Base-by-base conservation (phyloP, 2,797 vertebrate species). In the Chlorospingus flavigularis region DNA sequence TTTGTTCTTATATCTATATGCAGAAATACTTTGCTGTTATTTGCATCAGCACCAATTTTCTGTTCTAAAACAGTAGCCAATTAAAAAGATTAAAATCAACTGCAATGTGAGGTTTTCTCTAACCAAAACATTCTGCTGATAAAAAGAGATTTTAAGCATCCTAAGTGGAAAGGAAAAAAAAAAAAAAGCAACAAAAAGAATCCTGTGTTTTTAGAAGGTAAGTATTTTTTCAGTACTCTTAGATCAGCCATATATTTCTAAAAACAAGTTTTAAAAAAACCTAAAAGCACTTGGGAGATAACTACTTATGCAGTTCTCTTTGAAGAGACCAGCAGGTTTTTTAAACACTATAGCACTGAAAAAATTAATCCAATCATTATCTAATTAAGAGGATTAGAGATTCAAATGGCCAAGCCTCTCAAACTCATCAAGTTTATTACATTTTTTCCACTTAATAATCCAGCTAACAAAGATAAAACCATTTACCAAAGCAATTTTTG, bases 351-450 rank as follows among this genome's bases (percentile, higher is more conserved):
- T 23, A 66, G 76, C 85, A 90, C 54, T 54, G 73, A 71, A 96
- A 94, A 83, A 90, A 93, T 81, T 92, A 95, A 95, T 90, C 93
- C 83, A 91, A 78, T 93, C 79, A 86, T 73, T 80, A 92, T 73
- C 90, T 95, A 92, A 96, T 96, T 95, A 94, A 94, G 73, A 88
- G 86, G 66, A 94, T 95, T 95, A 96, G 55, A 81, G 66, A 90
- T 80, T 90, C 73, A 88, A 95, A 92, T 68, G 79, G 79, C 77
- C 90, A 84, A 81, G 82, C 66, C 76, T 95, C 73, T 73, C 73
- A 90, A 96, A 84, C 86, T 94, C 95, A 95, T 84, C 79, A 94
- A 90, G 42, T 92, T 92, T 90, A 92, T 88, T 92, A 86, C 79
- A 88, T 93, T 86, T 95, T 95, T 96, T 78, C 77, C 61, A 88